Base-by-base conservation (phyloP, 2,888 invertebrate genomes). In the Lordiphosa fenestrarum region DNA sequence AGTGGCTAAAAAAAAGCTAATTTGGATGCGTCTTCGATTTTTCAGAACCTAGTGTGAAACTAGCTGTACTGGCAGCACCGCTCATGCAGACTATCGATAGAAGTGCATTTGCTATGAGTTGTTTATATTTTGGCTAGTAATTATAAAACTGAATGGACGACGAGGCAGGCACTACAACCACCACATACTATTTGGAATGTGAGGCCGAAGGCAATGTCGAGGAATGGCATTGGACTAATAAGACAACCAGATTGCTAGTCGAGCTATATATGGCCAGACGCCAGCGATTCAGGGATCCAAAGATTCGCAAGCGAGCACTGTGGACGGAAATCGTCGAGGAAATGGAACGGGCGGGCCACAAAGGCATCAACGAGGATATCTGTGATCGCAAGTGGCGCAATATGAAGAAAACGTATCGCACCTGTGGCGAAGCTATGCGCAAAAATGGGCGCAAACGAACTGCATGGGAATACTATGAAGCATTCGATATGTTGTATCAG, bases 341-440 rank as follows among this genome's bases (percentile, higher is more conserved):
- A 10, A 73, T 73, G 70, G 70, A 73, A 36, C 41, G 52, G 0
- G 59, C 60, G 7, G 73, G 77, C 9, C 69, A 54, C 12, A 76
- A 73, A 19, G 73, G 70, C 9, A 73, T 73, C 5, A 66, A 60
- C 6, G 63, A 63, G 15, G 73, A 73, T 10, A 73, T 76, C 25
- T 73, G 73, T 13, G 73, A 73, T 61, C 66, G 77, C 10, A 73
- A 76, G 30, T 73, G 66, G 70, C 77, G 73, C 10, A 73, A 73
- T 15, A 73, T 73, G 77, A 76, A 76, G 25, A 73, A 73, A 38
- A 73, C 72, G 2, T 72, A 76, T 30, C 69, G 72, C 6, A 76
- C 69, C 5, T 76, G 73, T 6, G 61, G 69, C 0, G 72, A 75
- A 6, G 48, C 76, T 0, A 36, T 76, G 2, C 46, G 39, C 1